A percentile compares a stretch with the other conserved stretches of the same genome.
Evolutionary conservation across 1,140 invertebrate genomes (phyloP).

Genomic region (Procambarus virginalis): DNA sequence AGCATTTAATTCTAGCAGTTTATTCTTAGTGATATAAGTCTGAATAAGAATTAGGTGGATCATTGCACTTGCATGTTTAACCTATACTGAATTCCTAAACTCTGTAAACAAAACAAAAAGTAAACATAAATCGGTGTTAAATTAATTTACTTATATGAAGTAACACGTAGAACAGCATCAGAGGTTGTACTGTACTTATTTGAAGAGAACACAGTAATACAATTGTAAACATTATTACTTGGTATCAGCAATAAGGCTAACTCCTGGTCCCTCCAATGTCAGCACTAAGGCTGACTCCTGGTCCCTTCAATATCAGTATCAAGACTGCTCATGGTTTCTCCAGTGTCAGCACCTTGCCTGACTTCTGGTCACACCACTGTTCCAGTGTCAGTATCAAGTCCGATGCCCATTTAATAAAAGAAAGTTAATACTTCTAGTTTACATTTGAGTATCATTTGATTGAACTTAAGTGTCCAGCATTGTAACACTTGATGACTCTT

Average conservation of each 20-base stretch:
- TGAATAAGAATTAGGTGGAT: not conserved
- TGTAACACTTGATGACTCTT: no score
- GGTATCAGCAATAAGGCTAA: no score
- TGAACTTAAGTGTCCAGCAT: not conserved
- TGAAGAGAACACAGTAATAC: not conserved
- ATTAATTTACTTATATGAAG: not conserved
- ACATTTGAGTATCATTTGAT: not conserved
- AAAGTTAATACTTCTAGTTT: not conserved
- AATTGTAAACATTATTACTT: no score
- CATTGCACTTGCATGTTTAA: not conserved
- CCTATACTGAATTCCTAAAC: not conserved
- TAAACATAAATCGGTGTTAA: no score
- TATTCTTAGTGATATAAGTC: not conserved
- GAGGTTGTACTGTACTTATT: not conserved
- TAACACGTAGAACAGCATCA: not conserved
- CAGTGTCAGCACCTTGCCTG: no score
- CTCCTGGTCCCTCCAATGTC: no score
- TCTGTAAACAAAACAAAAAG: not conserved
- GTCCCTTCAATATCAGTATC: no score
- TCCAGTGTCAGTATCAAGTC: no score
- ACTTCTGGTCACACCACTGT: no score
- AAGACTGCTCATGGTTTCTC: no score
- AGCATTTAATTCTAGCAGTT: not conserved
- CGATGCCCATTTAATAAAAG: no score
- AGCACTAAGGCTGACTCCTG: no score